Evolutionary conservation across 2,113 vertebrate species (phyloP).

Genomic region (Oxyura jamaicensis): DNA sequence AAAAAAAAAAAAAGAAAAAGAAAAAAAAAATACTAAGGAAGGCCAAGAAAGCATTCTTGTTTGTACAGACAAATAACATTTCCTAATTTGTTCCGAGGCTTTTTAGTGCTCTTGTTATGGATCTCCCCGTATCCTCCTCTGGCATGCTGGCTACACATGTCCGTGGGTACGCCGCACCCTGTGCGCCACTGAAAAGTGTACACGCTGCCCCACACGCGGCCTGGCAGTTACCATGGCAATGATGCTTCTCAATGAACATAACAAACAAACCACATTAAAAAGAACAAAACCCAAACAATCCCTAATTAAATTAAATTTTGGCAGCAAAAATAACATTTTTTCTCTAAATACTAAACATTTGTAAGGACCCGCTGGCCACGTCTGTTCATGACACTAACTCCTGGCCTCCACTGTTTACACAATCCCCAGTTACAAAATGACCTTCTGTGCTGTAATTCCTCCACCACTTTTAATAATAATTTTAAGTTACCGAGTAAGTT

Average conservation of each 20-base stretch:
- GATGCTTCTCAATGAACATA: conserved; percentile 74
- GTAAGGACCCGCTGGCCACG: not conserved
- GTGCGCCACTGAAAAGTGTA: conserved; percentile 13
- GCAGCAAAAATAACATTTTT: conserved; percentile 48
- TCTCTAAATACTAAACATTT: not conserved
- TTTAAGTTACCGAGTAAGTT: not conserved
- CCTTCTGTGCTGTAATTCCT: not conserved
- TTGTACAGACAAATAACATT: not conserved
- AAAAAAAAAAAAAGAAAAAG: not conserved
- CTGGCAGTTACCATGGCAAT: conserved; percentile 74
- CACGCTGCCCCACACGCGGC: conserved; percentile 69
- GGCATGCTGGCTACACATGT: conserved; percentile 39
- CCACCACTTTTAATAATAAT: not conserved
- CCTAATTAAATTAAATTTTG: conserved; percentile 71
- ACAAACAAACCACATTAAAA: conserved; percentile 60
- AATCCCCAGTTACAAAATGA: not conserved
- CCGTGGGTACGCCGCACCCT: conserved; percentile 9
- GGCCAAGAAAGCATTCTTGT: conserved; percentile 2
- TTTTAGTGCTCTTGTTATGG: accelerated
- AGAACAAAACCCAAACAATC: conserved; percentile 72
- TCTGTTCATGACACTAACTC: not conserved
- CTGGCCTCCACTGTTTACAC: not conserved
- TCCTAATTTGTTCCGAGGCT: not conserved
- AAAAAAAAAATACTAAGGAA: not conserved
- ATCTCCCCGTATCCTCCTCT: not conserved